A percentile compares a stretch with the other conserved stretches of the same genome.
phyloP scores from a whole-genome alignment of 2,797 vertebrate genomes.

The Arremon aurantiirostris region DNA sequence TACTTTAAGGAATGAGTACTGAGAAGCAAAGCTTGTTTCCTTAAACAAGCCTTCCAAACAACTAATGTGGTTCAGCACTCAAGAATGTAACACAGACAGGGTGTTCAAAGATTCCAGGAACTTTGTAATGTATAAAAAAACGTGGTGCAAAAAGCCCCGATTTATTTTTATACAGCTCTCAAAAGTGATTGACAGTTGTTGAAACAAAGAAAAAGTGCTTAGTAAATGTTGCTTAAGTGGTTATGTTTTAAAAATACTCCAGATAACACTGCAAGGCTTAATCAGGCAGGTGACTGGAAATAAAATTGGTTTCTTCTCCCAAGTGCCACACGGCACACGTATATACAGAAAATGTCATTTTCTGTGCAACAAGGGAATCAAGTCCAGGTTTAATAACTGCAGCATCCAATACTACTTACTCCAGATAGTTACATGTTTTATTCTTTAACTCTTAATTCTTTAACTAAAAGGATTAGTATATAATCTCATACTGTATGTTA shows the following conservation, averaged over 20 bases:
- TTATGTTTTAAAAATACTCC: neutral
- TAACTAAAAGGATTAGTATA: neutral
- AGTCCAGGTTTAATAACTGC: neutral
- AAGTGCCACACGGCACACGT: neutral
- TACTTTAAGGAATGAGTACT: neutral
- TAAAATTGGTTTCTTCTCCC: neutral
- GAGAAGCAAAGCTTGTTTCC: slow-evolving; percentile 5
- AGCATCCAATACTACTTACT: neutral
- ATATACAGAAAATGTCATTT: neutral
- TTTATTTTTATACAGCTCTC: slow-evolving; percentile 60
- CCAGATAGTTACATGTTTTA: neutral
- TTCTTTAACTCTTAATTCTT: neutral
- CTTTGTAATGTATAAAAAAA: slow-evolving; percentile 1
- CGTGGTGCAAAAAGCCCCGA: slow-evolving; percentile 36
- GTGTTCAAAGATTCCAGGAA: slow-evolving; percentile 69
- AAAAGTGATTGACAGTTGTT: slow-evolving; percentile 1
- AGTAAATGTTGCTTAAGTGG: neutral
- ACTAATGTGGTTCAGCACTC: slow-evolving; percentile 1
- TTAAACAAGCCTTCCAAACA: slow-evolving; percentile 27
- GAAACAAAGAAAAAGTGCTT: neutral
- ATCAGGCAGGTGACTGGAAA: neutral
- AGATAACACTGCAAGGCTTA: neutral
- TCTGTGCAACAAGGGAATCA: neutral
- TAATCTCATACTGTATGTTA: neutral
- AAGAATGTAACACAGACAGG: slow-evolving; percentile 25